These are phyloP conservation scores for Formicarius rufipectus DNA, from an alignment of 2,113 vertebrate species.

Conservation along the genomic window DNA sequence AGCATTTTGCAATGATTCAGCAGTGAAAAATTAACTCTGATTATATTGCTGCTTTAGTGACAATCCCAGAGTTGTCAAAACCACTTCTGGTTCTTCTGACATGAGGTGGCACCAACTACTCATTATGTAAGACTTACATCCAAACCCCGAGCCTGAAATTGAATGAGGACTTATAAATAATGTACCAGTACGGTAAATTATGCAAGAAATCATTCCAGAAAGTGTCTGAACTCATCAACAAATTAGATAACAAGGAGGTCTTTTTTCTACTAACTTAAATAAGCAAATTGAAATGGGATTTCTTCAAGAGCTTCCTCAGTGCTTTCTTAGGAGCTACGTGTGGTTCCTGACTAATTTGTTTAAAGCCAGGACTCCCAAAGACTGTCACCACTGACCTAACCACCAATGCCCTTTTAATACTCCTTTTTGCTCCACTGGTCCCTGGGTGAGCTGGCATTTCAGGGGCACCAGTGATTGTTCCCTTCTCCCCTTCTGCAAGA, in stretches of 20 bases:
- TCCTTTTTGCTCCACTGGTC: fast-evolving
- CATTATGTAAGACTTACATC: constrained; percentile 19
- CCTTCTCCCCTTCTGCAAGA: not conserved
- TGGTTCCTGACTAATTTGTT: not conserved
- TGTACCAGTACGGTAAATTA: constrained; percentile 55
- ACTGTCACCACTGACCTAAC: not conserved
- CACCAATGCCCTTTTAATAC: not conserved
- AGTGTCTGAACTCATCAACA: constrained; percentile 53
- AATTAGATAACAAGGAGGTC: constrained; percentile 44
- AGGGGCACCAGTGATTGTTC: not conserved
- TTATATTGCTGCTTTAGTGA: not conserved
- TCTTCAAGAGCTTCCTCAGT: constrained; percentile 40
- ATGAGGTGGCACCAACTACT: not conserved
- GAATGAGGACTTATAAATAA: constrained; percentile 54
- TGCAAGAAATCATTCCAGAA: constrained; percentile 57
- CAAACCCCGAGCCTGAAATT: not conserved
- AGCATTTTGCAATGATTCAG: constrained; percentile 33
- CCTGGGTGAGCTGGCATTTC: fast-evolving
- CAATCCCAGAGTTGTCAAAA: constrained; percentile 16
- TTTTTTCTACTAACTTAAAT: constrained; percentile 41
- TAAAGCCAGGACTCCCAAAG: not conserved
- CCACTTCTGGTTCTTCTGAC: not conserved
- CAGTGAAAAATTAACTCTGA: constrained; percentile 20
- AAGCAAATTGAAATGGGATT: constrained; percentile 47
- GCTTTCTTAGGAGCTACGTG: not conserved